Percentiles rank a stretch among this genome's conserved stretches.
These are phyloP conservation scores for Thamnophis elegans DNA, from an alignment of 2,797 vertebrate genomes.

Conservation along the genomic window DNA sequence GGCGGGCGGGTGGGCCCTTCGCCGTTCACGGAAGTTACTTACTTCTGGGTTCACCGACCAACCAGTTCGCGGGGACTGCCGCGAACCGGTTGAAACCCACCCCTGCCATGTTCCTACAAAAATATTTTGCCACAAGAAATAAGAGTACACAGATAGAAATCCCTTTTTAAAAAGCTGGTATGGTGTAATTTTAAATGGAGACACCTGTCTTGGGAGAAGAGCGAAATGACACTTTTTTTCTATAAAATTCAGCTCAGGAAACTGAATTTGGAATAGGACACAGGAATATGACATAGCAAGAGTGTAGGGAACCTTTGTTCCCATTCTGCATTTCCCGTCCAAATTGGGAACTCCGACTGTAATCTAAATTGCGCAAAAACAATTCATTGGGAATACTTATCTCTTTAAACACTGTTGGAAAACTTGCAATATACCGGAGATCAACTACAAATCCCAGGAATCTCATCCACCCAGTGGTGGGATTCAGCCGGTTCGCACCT, in stretches of 20 bases:
- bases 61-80: too few species aligned
- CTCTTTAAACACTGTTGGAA: neutral
- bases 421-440: neutral
- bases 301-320: neutral
- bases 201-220: neutral
- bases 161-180: neutral
- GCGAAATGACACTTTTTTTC: neutral
- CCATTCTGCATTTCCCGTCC: neutral
- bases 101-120: neutral
- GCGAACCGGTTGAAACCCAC: too few species aligned
- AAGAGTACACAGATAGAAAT: neutral
- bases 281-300: neutral
- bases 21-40: too few species aligned
- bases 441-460: neutral
- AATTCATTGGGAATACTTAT: neutral
- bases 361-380: neutral
- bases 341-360: neutral
- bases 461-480: neutral
- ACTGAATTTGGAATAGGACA: neutral
- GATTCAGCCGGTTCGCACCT: too few species aligned
- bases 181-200: neutral
- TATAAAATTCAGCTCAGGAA: neutral
- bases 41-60: too few species aligned
- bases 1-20: too few species aligned
- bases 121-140: neutral